phyloP scores from a whole-genome alignment of 1,140 invertebrate species.

The Lucilia sericata region DNA sequence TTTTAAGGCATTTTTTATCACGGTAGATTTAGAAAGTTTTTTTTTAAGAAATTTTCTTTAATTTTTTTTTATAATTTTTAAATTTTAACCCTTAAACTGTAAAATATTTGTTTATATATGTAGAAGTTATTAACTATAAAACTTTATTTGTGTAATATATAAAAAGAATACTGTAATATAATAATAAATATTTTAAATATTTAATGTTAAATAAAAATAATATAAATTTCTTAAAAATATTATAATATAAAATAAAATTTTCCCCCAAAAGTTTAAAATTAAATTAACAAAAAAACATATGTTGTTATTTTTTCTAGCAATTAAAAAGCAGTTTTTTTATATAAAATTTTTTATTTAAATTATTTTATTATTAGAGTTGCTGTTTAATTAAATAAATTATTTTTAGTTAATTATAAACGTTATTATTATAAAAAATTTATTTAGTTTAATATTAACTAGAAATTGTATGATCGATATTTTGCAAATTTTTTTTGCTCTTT shows the following conservation, averaged over 20 bases:
- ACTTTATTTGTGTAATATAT: background rate
- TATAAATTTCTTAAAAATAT: background rate
- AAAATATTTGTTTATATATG: conserved; percentile 14
- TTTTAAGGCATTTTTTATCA: no score
- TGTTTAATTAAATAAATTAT: no score
- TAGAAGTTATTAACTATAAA: background rate
- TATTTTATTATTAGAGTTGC: no score
- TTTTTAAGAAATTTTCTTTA: background rate
- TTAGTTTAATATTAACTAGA: no score
- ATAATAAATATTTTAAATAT: conserved; percentile 16
- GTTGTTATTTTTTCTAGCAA: background rate
- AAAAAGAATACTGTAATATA: background rate
- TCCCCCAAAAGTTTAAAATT: conserved; percentile 6
- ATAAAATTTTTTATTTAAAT: background rate
- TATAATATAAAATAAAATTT: background rate
- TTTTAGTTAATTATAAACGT: no score
- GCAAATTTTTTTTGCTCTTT: no score
- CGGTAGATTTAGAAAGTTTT: background rate
- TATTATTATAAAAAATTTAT: no score
- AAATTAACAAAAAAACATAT: background rate
- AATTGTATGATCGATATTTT: no score
- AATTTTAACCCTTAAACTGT: background rate
- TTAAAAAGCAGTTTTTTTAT: background rate
- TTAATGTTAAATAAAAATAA: conserved; percentile 4
- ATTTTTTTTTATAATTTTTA: background rate